Base-by-base conservation (phyloP, 2,888 invertebrate genomes). In the Hemistola chrysoprasaria region DNA sequence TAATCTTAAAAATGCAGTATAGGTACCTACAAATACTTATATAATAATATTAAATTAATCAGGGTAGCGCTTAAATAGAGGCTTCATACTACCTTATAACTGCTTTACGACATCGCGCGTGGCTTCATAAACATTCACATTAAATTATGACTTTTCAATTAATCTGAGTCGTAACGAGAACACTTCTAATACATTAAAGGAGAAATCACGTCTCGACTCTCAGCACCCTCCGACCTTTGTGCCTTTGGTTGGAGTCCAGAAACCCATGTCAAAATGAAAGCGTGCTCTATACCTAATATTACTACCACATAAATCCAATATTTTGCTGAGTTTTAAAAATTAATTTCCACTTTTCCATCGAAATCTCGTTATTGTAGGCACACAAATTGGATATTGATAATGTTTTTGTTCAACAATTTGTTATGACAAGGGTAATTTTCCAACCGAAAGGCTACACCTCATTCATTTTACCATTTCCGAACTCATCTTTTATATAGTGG, bases 281-380 rank as follows among this genome's bases (percentile, higher is more conserved):
- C 32, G 33, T 21, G 20, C 25, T 35, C 9, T 32, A 39, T 45
- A 47, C 33, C 2, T 16, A 16, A 16, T 16, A 16, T 16, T 16
- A 16, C 4, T 16, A 31, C 44, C 47, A 38, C 31, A 48, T 42
- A 43, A 40, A 40, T 45, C 36, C 21, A 47, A 42, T 40, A 30
- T 42, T 38, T 47, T 37, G 44, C 45, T 29, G 35, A 22, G 24
- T 37, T 33, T 43, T 34, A 42, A 50, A 42, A 47, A 47, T 42
- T 44, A 42, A 41, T 47, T 44, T 46, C 34, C 33, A 34, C 46
- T 44, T 42, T 33, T 37, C 29, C 11, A 11, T 16, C 35, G 21
- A 34, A 45, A 47, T 33, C 27, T 30, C 34, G 22, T 38, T 34
- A 30, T 10, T 30, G 43, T 22, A 30, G 10, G 25, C 22, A 11